Base-by-base conservation (phyloP, 2,888 invertebrate species). In the Caradrina kadenii region DNA sequence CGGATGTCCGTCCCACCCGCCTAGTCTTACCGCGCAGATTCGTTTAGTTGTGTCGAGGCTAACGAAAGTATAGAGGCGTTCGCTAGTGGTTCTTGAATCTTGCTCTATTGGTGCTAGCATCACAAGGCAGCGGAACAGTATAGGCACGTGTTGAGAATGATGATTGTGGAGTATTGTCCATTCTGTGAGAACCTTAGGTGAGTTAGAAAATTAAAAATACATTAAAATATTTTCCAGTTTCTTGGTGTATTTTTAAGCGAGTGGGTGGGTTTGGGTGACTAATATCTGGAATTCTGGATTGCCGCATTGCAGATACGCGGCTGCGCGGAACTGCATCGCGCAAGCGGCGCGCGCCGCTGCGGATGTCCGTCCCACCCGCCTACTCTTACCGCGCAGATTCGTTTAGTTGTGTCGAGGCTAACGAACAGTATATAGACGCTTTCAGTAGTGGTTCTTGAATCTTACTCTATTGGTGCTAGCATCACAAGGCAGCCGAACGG, bases 291-390 rank as follows among this genome's bases (percentile, higher is more conserved):
- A 26, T 26, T 26, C 26, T 26, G 26, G 26, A 26, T 6, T n/a
- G 1, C 31, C 13, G 31, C 63, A 49, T 2, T 64, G 64, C 64
- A 15, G 64, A 22, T 35, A 49, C 49, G 64, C 13, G 19, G 8
- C 49, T 35, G 64, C 64, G 63, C 17, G 26, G 13, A 65, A 64
- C 17, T 39, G 39, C 39, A 64, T 2, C 49, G 22, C 35, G 6
- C 22, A 15, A 0, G 1, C 8, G 6, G 17, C 2, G 8, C 11
- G 11, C 7, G 35, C 17, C 1, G n/a, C 8, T 19, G 39, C 49
- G 1, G 45, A 5, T 45, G 26, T 45, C 45, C 21, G 0, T 2
- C 7, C 7, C 63, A 26, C 26, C 59, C 1, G 17, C 8, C 2
- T 11, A 8, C 15, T 2, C 39, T 21, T 21, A 11, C 15, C 0